phyloP scores from a whole-genome alignment of 2,113 vertebrate species.

The Hemibagrus wyckioides region DNA sequence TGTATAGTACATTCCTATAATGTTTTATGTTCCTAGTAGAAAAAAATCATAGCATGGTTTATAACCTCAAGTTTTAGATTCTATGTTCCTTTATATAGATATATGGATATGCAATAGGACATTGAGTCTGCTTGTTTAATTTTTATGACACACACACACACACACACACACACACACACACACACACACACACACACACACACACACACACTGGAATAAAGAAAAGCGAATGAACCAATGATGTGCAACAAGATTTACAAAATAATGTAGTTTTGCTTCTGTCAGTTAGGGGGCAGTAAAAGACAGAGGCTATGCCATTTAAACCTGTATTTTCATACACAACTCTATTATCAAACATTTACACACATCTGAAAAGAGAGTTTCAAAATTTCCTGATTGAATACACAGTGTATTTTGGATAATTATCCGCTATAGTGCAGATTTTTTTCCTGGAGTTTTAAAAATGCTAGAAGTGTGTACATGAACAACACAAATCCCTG shows the following conservation, averaged over 20 bases:
- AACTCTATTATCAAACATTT: neutral
- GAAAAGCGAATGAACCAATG: neutral
- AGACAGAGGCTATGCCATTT: conserved; percentile 48
- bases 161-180: no score
- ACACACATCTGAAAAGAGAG: neutral
- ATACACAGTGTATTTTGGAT: neutral
- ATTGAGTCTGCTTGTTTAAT: neutral
- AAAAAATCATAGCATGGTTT: neutral
- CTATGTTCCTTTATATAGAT: neutral
- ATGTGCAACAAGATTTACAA: neutral
- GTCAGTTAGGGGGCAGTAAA: conserved; percentile 75
- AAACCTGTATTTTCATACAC: conserved; percentile 13
- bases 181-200: no score
- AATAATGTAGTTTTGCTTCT: conserved; percentile 30
- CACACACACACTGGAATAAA: neutral
- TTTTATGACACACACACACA: neutral
- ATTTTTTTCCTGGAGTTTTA: neutral
- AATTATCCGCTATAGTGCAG: neutral
- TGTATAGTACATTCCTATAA: neutral
- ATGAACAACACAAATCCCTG: conserved; percentile 9
- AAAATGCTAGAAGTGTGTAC: neutral
- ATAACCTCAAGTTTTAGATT: neutral
- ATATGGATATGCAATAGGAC: neutral
- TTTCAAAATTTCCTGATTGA: neutral
- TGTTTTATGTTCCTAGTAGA: neutral